A percentile compares a stretch with the other conserved stretches of the same genome.
Evolutionary conservation across 2,113 vertebrate genomes (phyloP).

Genomic region (Pelvicachromis taeniatus): DNA sequence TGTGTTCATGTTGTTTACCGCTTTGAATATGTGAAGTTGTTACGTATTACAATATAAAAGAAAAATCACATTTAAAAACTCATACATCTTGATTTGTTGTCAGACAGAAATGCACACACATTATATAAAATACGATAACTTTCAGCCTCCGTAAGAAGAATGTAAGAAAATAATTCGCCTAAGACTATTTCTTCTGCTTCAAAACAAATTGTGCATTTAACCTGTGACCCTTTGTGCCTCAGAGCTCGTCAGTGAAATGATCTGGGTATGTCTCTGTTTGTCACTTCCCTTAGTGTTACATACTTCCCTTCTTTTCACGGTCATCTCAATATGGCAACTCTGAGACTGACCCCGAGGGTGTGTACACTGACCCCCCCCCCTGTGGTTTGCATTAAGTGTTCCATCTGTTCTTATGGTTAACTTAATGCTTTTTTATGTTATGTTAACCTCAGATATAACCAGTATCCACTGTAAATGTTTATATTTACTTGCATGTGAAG

Average conservation of each 20-base stretch:
- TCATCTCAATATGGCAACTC: not conserved
- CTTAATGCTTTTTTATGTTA: not conserved
- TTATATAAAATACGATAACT: not conserved
- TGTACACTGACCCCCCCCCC: constrained; percentile 13
- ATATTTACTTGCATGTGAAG: not conserved
- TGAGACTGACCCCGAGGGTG: not conserved
- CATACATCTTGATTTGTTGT: not conserved
- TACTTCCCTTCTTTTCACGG: not conserved
- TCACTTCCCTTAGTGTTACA: constrained; percentile 8
- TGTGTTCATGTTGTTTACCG: not conserved
- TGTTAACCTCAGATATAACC: not conserved
- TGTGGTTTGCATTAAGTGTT: constrained; percentile 53
- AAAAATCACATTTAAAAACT: not conserved
- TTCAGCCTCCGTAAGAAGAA: not conserved
- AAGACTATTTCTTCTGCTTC: not conserved
- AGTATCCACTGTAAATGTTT: not conserved
- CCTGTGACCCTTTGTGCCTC: not conserved
- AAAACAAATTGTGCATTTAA: not conserved
- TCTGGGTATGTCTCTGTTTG: not conserved
- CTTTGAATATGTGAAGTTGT: not conserved
- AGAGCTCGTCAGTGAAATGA: not conserved
- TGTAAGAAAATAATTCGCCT: not conserved
- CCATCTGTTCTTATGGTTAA: not conserved
- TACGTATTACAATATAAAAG: not conserved
- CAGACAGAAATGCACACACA: not conserved